Percentiles rank a stretch among this genome's conserved stretches.
Evolutionary conservation across 2,888 invertebrate genomes (phyloP).

Genomic region (Laspeyria flexula): DNA sequence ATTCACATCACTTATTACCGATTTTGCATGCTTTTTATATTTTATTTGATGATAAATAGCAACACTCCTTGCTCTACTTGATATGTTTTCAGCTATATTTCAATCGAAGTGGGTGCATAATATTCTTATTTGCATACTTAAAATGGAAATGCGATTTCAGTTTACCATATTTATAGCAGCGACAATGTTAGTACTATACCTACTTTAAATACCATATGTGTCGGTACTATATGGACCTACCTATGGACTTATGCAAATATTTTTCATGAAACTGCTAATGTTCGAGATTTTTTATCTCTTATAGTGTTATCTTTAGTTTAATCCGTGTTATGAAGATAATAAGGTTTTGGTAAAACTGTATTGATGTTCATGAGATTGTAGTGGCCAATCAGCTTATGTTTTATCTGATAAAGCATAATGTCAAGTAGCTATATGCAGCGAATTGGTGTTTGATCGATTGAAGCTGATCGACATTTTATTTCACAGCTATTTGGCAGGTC

Average conservation of each 20-base stretch:
- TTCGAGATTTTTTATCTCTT: slow-evolving; percentile 12
- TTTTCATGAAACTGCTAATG: slow-evolving; percentile 7
- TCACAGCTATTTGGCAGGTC: slow-evolving; percentile 30
- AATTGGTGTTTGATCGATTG: slow-evolving; percentile 66
- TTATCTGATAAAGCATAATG: slow-evolving; percentile 70
- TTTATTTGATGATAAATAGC: slow-evolving; percentile 22
- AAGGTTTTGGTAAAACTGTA: slow-evolving; percentile 53
- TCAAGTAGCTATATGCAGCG: slow-evolving; percentile 44
- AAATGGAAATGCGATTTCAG: too few species aligned
- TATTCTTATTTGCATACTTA: not conserved
- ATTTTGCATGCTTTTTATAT: slow-evolving; percentile 57
- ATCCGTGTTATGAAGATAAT: slow-evolving; percentile 34
- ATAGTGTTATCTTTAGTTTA: slow-evolving; percentile 23
- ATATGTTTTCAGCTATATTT: slow-evolving; percentile 16
- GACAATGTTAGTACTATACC: too few species aligned
- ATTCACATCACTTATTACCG: slow-evolving; percentile 32
- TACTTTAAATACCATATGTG: too few species aligned
- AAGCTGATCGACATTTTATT: slow-evolving; percentile 14
- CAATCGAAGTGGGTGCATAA: too few species aligned
- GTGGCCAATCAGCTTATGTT: slow-evolving; percentile 64
- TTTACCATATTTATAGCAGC: too few species aligned
- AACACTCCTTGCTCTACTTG: slow-evolving; percentile 3
- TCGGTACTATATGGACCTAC: not conserved
- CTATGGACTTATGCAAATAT: slow-evolving; percentile 1
- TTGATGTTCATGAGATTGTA: slow-evolving; percentile 65